A percentile compares a stretch with the other conserved stretches of the same genome.
phyloP scores from a whole-genome alignment of 1,140 invertebrate species.

The Phymorhynchus buccinoides region DNA sequence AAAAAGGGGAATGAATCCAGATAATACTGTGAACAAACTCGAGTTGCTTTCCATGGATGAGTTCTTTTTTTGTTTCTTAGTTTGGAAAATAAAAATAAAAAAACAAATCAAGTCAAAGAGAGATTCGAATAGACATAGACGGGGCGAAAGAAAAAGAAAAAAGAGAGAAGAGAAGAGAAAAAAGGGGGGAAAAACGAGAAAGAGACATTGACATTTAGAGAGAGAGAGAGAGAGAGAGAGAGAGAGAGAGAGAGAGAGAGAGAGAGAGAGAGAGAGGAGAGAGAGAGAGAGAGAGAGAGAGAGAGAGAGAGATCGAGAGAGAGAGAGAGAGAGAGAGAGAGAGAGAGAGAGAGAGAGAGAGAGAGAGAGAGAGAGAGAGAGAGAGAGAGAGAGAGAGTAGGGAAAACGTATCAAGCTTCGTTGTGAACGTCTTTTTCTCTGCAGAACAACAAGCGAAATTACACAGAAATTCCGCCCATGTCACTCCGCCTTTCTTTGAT shows the following conservation, averaged over 20 bases:
- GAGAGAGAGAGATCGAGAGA: too few relatives aligned
- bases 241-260: conserved; percentile 20
- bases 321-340: conserved; percentile 7
- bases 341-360: conserved; percentile 31
- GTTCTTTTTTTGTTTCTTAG: too few relatives aligned
- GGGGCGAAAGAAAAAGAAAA: not conserved
- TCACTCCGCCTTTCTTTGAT: too few relatives aligned
- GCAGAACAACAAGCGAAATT: too few relatives aligned
- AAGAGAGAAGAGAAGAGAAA: not conserved
- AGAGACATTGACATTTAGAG: not conserved
- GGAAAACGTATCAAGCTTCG: too few relatives aligned
- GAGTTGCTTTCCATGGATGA: too few relatives aligned
- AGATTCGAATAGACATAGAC: not conserved
- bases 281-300: conserved; percentile 7
- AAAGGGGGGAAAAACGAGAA: not conserved
- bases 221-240: not conserved
- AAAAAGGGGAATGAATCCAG: too few relatives aligned
- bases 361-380: too few relatives aligned
- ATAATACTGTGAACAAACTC: too few relatives aligned
- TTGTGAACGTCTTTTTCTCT: too few relatives aligned
- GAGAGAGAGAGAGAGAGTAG: too few relatives aligned
- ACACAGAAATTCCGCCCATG: too few relatives aligned
- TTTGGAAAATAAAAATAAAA: not conserved
- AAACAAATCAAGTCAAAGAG: not conserved
- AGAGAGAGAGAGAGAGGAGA: not conserved